Percentiles rank a stretch among this genome's conserved stretches.
phyloP scores from a whole-genome alignment of 2,797 vertebrate species.

The Sphenopsis melanotis region DNA sequence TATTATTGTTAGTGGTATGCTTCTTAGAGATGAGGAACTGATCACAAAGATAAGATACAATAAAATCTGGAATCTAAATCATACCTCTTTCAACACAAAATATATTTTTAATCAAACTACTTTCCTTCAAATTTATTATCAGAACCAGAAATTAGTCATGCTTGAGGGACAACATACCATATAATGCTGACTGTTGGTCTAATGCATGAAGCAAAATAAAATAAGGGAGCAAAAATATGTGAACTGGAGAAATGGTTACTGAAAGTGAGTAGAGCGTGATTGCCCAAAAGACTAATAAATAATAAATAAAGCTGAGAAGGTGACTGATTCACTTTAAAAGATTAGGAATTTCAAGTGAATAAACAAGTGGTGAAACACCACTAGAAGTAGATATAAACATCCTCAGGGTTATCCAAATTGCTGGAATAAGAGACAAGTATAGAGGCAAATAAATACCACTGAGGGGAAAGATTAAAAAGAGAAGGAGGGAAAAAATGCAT shows the following conservation, averaged over 20 bases:
- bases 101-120: neutral
- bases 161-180: neutral
- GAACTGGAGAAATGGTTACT: neutral
- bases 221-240: neutral
- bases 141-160: neutral
- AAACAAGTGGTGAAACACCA: neutral
- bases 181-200: neutral
- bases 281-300: neutral
- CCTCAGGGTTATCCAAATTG: fast-evolving
- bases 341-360: neutral
- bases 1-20: neutral
- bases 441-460: neutral
- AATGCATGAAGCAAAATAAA: neutral
- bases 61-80: neutral
- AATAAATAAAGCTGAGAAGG: neutral
- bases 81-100: neutral
- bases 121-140: neutral
- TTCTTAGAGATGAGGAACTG: neutral
- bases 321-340: neutral
- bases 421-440: neutral
- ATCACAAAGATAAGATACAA: neutral
- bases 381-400: neutral
- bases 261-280: neutral
- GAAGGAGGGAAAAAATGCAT: fast-evolving
- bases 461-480: neutral